Evolutionary conservation across 2,113 vertebrate species (phyloP).

Genomic region (Manacus vitellinus): DNA sequence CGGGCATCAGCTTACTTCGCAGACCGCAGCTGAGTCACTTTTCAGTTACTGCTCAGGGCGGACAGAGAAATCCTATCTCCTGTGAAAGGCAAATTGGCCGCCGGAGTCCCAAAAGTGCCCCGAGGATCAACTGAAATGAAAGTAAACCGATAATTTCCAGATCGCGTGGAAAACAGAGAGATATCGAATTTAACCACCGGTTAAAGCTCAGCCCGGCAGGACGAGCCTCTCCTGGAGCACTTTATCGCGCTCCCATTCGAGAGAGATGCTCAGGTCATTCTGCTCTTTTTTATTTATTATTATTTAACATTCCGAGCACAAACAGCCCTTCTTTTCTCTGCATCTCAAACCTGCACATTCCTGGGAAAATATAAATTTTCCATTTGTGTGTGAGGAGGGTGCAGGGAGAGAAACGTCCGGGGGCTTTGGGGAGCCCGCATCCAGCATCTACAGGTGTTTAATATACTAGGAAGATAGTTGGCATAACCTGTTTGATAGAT

Average conservation of each 20-base stretch:
- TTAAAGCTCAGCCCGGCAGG: background rate
- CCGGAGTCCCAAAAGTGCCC: slow-evolving; percentile 26
- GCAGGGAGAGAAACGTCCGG: background rate
- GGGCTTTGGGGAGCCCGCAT: background rate
- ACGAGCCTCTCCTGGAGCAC: background rate
- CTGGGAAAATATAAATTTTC: background rate
- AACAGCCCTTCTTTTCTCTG: background rate
- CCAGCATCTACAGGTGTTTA: background rate
- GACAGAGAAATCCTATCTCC: slow-evolving; percentile 25
- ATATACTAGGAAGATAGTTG: background rate
- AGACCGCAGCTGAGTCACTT: slow-evolving; percentile 29
- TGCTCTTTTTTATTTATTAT: background rate
- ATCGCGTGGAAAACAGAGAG: slow-evolving; percentile 11
- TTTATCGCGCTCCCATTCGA: background rate
- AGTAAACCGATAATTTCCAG: slow-evolving; percentile 44
- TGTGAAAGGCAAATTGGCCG: slow-evolving; percentile 29
- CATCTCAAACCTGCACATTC: background rate
- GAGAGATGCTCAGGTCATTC: background rate
- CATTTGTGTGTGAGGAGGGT: background rate
- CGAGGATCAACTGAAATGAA: slow-evolving; percentile 41
- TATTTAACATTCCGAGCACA: background rate
- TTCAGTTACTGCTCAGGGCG: background rate
- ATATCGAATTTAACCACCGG: background rate
- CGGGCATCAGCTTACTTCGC: background rate
- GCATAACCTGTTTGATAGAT: background rate